phyloP scores from a whole-genome alignment of 2,888 invertebrate species.

The Stegana nigrithorax region DNA sequence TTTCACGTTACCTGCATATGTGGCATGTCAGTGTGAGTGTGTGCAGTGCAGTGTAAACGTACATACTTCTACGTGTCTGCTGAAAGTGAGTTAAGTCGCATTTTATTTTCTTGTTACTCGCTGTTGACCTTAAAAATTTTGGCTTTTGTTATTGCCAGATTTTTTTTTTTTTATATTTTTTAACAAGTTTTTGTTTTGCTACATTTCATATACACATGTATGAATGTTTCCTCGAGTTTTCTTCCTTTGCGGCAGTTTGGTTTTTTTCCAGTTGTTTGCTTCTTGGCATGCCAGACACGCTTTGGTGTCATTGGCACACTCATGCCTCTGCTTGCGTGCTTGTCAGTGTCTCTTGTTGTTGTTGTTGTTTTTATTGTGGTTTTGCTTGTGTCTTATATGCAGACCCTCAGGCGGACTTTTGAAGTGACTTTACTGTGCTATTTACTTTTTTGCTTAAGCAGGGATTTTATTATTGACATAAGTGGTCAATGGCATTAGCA shows the following conservation, averaged over 20 bases:
- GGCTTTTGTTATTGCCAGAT: background rate
- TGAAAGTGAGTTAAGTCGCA: constrained; percentile 38
- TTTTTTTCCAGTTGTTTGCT: background rate
- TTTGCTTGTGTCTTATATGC: background rate
- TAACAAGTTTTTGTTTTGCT: background rate
- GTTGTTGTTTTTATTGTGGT: background rate
- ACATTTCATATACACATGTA: too few relatives aligned
- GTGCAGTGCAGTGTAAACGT: too few relatives aligned
- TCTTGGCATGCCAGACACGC: constrained; percentile 21
- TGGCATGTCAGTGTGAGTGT: background rate
- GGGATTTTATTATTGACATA: too few relatives aligned
- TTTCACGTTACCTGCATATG: background rate
- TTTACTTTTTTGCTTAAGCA: too few relatives aligned
- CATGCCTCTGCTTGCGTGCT: constrained; percentile 22
- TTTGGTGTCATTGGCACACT: constrained; percentile 34
- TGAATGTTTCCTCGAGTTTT: background rate
- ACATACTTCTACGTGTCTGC: constrained; percentile 1
- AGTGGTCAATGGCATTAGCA: too few relatives aligned
- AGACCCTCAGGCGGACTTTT: too few relatives aligned
- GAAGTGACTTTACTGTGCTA: too few relatives aligned
- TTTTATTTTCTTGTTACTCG: too few relatives aligned
- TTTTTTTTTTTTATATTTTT: background rate
- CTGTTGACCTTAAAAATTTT: constrained; percentile 35
- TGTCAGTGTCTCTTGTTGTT: too few relatives aligned
- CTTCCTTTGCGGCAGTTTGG: background rate